Conservation (phyloP, 2,888 invertebrate species). For the Sinohyriopsis cumingii region DNA sequence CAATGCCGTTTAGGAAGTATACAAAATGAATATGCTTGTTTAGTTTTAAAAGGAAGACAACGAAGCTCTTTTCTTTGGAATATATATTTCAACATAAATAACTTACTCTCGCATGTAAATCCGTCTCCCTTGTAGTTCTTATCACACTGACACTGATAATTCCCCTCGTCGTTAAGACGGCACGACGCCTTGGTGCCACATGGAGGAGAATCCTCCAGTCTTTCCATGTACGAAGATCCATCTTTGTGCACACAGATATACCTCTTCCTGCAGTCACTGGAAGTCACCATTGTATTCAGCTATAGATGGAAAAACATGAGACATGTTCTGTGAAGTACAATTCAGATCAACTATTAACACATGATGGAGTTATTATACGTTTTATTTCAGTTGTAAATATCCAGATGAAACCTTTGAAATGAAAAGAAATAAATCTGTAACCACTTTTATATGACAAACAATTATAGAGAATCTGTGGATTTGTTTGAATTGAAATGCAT, state of each 20-base stretch:
- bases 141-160: conserved; percentile 20
- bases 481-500: too few species aligned
- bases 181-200: conserved; percentile 19
- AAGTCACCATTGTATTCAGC: conserved; percentile 9
- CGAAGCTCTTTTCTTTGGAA: too few species aligned
- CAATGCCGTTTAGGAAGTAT: too few species aligned
- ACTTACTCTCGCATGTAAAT: conserved; percentile 16
- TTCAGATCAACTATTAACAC: too few species aligned
- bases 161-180: conserved; percentile 15
- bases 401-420: too few species aligned
- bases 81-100: background rate
- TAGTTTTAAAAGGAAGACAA: too few species aligned
- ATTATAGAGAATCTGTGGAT: too few species aligned
- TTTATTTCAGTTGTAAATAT: too few species aligned
- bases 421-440: too few species aligned
- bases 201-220: background rate
- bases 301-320: background rate
- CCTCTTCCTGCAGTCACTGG: conserved; percentile 12
- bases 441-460: too few species aligned
- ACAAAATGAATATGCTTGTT: too few species aligned
- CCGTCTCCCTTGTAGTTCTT: conserved; percentile 20
- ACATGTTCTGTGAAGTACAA: background rate
- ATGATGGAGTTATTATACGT: too few species aligned
- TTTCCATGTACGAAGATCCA: conserved; percentile 5
- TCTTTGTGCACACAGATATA: conserved; percentile 5